Conservation (phyloP, 2,797 vertebrate species). For the Allobates femoralis region DNA sequence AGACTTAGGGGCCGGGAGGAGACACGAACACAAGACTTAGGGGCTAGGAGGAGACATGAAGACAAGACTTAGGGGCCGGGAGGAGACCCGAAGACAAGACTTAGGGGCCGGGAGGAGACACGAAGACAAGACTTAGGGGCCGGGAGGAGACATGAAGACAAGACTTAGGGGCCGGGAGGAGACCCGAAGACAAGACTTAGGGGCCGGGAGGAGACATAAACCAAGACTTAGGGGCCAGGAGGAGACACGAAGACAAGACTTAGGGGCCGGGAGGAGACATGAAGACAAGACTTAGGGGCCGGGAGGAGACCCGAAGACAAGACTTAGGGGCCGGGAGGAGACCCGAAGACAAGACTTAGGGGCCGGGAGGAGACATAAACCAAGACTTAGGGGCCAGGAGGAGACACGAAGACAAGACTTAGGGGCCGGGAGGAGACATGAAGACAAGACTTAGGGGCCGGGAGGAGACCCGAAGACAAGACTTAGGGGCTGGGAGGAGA, state of each 20-base stretch:
- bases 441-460: constrained; percentile 80
- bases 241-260: background rate
- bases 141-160: background rate
- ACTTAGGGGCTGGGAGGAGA: background rate
- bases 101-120: background rate
- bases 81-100: background rate
- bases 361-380: constrained; percentile 74
- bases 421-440: background rate
- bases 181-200: background rate
- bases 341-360: too few species aligned
- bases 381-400: background rate
- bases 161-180: background rate
- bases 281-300: background rate
- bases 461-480: background rate
- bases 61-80: constrained; percentile 74
- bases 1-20: background rate
- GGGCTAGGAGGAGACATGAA: too few species aligned
- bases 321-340: too few species aligned
- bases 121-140: too few species aligned
- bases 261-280: constrained; percentile 79
- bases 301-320: background rate
- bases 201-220: background rate
- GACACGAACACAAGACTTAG: background rate
- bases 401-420: background rate
- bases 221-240: too few species aligned